These are phyloP conservation scores for Nemotelus pantherinus DNA, from an alignment of 2,888 invertebrate genomes.

Conservation along the genomic window DNA sequence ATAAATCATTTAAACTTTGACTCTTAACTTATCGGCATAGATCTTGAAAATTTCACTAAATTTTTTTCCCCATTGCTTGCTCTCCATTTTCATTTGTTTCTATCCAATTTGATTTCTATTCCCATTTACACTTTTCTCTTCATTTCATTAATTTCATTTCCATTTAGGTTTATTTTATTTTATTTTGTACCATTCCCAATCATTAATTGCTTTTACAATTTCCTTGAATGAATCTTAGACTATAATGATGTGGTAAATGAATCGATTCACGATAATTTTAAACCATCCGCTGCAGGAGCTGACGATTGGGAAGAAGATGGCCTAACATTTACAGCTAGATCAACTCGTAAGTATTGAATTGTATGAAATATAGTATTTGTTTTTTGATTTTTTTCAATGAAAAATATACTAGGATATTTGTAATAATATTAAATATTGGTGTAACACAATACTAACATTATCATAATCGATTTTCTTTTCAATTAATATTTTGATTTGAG, in stretches of 20 bases:
- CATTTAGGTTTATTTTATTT: background rate
- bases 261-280: conserved; percentile 66
- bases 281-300: conserved; percentile 65
- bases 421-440: too few relatives aligned
- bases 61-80: background rate
- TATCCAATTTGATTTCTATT: background rate
- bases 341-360: conserved; percentile 77
- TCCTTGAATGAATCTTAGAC: conserved; percentile 67
- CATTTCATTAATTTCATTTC: conserved; percentile 15
- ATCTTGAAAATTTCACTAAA: background rate
- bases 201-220: conserved; percentile 29
- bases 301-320: conserved; percentile 84
- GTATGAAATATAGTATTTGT: conserved; percentile 21
- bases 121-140: conserved; percentile 15
- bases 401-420: conserved; percentile 2
- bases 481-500: too few relatives aligned
- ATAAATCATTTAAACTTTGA: too few relatives aligned
- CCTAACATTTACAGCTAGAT: conserved; percentile 89
- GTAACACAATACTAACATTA: too few relatives aligned
- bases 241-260: conserved; percentile 83
- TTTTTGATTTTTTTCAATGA: conserved; percentile 48
- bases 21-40: too few relatives aligned
- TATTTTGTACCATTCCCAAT: background rate
- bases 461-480: too few relatives aligned
- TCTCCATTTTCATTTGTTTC: background rate